Evolutionary conservation across 2,888 invertebrate species (phyloP).

Genomic region (Ormyrus thymus): DNA sequence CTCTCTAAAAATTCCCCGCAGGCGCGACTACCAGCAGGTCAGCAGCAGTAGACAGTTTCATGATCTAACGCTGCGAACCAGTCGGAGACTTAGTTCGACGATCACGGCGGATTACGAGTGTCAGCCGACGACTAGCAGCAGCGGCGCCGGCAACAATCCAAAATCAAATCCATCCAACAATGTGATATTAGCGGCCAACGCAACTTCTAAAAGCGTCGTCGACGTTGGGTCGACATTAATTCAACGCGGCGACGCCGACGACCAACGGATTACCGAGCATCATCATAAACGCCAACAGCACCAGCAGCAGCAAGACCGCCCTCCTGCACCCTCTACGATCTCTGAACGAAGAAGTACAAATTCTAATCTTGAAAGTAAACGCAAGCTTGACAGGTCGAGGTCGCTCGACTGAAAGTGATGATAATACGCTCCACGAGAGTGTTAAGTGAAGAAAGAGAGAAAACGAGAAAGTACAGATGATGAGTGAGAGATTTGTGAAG

Average conservation of each 20-base stretch:
- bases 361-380: conserved; percentile 73
- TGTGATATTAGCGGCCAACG: conserved; percentile 71
- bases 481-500: background rate
- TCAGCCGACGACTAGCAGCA: background rate
- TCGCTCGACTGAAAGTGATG: conserved; percentile 68
- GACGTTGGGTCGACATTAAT: conserved; percentile 1
- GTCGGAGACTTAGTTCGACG: conserved; percentile 32
- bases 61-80: conserved; percentile 19
- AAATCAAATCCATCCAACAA: conserved; percentile 74
- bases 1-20: conserved; percentile 61
- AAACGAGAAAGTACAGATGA: background rate
- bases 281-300: background rate
- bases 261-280: conserved; percentile 50
- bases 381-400: conserved; percentile 72
- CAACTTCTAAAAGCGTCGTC: conserved; percentile 44
- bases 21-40: conserved; percentile 14
- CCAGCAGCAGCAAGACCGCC: conserved; percentile 59
- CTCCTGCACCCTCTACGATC: conserved; percentile 57
- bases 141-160: conserved; percentile 42
- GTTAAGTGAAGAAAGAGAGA: background rate
- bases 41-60: conserved; percentile 23
- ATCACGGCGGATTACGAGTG: conserved; percentile 11
- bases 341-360: conserved; percentile 64
- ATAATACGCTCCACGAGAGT: background rate
- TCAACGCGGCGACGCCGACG: conserved; percentile 56